Evolutionary conservation across 2,888 invertebrate genomes (phyloP).

Genomic region (Drosophila kokeensis): DNA sequence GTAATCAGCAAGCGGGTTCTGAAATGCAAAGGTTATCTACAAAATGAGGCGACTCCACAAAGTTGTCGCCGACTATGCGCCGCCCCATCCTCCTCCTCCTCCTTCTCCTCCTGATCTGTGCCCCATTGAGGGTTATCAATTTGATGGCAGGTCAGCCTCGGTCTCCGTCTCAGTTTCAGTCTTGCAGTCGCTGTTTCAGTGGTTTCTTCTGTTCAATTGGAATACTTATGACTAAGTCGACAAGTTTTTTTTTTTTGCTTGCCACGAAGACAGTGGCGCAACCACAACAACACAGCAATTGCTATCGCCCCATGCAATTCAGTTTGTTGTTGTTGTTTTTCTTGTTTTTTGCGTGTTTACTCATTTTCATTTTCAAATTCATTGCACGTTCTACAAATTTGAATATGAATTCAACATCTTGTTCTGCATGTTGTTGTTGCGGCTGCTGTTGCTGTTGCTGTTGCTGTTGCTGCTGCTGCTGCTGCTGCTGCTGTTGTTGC

Average conservation of each 20-base stretch:
- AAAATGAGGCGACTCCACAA: conserved; percentile 23
- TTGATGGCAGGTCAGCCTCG: conserved; percentile 59
- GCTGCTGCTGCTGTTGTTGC: conserved; percentile 26
- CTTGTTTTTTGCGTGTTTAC: conserved; percentile 65
- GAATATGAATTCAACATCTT: conserved; percentile 72
- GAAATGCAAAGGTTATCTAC: conserved; percentile 62
- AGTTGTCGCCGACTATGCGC: conserved; percentile 52
- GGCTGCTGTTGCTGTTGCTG: conserved; percentile 19
- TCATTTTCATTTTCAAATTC: conserved; percentile 73
- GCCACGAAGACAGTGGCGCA: conserved; percentile 34
- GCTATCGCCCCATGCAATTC: conserved; percentile 55
- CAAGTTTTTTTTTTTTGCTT: conserved; percentile 34
- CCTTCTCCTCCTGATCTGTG: background rate
- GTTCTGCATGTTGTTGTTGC: conserved; percentile 29
- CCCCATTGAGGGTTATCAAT: conserved; percentile 60
- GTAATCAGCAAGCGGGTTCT: conserved; percentile 20
- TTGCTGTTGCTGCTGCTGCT: conserved; percentile 15
- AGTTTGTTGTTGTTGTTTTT: conserved; percentile 31
- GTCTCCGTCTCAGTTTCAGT: conserved; percentile 6
- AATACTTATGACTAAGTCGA: conserved; percentile 72
- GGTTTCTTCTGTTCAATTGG: conserved; percentile 66
- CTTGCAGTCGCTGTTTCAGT: conserved; percentile 28
- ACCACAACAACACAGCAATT: conserved; percentile 32
- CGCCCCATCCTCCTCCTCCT: background rate
- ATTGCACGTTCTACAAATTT: conserved; percentile 81